Evolutionary conservation across 1,140 invertebrate genomes (phyloP), one percentile per base, ranked within the genome.

Genomic region (Drosophila aff.): DNA sequence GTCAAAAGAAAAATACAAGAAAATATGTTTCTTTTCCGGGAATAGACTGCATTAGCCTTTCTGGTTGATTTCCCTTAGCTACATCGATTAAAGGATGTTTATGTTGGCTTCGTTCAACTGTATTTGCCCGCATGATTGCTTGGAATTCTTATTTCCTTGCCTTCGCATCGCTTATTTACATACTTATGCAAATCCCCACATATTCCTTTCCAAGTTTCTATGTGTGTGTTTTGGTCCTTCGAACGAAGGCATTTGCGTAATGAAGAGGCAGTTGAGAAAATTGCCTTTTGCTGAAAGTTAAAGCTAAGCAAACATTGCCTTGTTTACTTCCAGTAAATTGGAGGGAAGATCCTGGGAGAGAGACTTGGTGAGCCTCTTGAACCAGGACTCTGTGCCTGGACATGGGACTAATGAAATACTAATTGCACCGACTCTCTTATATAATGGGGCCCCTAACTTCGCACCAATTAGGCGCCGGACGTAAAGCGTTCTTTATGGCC

Each of bases 391-490:
- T 5, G 38, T 6, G 41, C 47, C 66, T 7, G 31, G 38, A 44
- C 9, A 38, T 40, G 10, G 10, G 65, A 46, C 77, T 87, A 84
- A 84, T 89, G 65, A 90, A 90, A 75, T 64, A 81, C 62, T 90
- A 87, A 87, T 87, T 89, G 84, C 74, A 53, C 59, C 68, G 69
- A 71, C 84, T 75, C 84, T 75, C 62, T 79, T 89, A 84, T 90
- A 57, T 87, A 89, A 86, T 86, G 64, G 52, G 46, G n/a, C 50
- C 43, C 33, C 64, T 66, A 82, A 71, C 76, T 55, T 69, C 43
- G 53, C 67, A 55, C 85, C 76, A 90, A 81, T 90, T 83, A 89
- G 78, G 66, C 65, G 47, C 36, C 49, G 79, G 49, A 33, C 77
- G 61, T 81, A 89, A 79, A 79, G 49, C 74, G 76, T 79, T 64